Conservation (phyloP, 2,888 invertebrate species). For the Zygogramma bicolorata region DNA sequence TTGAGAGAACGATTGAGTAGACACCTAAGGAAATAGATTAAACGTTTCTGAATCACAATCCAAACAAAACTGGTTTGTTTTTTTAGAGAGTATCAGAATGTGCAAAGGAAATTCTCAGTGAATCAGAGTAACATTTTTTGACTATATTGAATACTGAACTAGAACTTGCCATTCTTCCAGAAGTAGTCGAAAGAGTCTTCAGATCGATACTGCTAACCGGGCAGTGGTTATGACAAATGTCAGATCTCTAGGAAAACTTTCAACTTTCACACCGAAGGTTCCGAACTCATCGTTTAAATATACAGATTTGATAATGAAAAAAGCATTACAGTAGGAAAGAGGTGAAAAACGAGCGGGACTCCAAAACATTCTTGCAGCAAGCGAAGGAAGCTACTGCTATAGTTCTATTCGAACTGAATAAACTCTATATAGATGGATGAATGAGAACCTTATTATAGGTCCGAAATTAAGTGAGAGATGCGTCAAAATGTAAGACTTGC, state of each 20-base stretch:
- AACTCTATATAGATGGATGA: slow-evolving; percentile 1
- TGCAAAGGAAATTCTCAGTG: background rate
- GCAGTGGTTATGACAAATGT: background rate
- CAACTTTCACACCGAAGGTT: no score
- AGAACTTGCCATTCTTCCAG: background rate
- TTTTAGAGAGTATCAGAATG: background rate
- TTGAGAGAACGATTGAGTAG: background rate
- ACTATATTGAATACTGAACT: background rate
- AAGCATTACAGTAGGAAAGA: background rate
- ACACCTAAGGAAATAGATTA: background rate
- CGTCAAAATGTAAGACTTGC: background rate
- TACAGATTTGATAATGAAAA: slow-evolving; percentile 7
- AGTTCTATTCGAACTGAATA: background rate
- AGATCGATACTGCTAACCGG: background rate
- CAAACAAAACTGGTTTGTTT: slow-evolving; percentile 3
- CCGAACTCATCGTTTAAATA: no score
- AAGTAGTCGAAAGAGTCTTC: slow-evolving; percentile 8
- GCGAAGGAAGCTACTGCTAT: background rate
- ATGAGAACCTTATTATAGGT: background rate
- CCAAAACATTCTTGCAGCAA: background rate
- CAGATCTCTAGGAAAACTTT: no score
- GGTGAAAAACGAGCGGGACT: background rate
- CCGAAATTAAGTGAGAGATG: background rate
- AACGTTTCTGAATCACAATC: background rate
- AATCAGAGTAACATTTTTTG: background rate